Evolutionary conservation across 2,113 vertebrate species (phyloP), one percentile per base, ranked within the genome.

Genomic region (Centrocercus urophasianus): DNA sequence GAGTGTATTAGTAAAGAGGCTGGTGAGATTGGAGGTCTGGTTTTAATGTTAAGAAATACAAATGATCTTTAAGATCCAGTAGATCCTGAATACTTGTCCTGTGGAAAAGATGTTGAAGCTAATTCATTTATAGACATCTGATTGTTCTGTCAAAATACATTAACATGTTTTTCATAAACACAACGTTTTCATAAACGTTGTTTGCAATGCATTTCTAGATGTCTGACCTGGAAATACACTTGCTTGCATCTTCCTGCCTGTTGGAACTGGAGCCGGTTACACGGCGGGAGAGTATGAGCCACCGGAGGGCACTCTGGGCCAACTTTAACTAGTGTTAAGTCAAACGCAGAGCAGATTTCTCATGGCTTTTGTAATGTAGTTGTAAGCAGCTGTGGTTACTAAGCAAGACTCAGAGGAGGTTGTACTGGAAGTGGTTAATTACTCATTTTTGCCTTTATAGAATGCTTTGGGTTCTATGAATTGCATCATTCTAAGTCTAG

Each of bases 251-350:
- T 25, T 66, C 0, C 48, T 52, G 34, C 12, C 18, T 71, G 38
- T 52, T 34, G 13, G 18, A 52, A 0, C 30, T 14, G 2, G 40
- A 40, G 59, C 24, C 17, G 34, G 2, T 18, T 34, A 59, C 0
- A 1, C 43, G 32, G 48, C 78, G 79, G 25, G 52, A 95, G 36
- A 14, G 11, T 12, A 28, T 0, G 8, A 66, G 50, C 75, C 92
- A 71, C 79, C 0, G 38, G 93, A 88, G 93, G 92, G 95, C 93
- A 92, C 57, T 52, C 90, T 50, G 47, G 72, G 57, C 42, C 76
- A 71, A 16, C 30, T 45, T 45, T 24, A 86, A 85, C 10, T 47
- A 1, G 36, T 38, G n/a, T 20, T 36, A 6, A 20, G 47, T 42
- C 38, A 48, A 11, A 47, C 6, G 17, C 18, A 16, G 3, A 70